A percentile compares a stretch with the other conserved stretches of the same genome.
These are phyloP conservation scores for Anastrepha obliqua DNA, from an alignment of 1,140 invertebrate species.

Conservation along the genomic window DNA sequence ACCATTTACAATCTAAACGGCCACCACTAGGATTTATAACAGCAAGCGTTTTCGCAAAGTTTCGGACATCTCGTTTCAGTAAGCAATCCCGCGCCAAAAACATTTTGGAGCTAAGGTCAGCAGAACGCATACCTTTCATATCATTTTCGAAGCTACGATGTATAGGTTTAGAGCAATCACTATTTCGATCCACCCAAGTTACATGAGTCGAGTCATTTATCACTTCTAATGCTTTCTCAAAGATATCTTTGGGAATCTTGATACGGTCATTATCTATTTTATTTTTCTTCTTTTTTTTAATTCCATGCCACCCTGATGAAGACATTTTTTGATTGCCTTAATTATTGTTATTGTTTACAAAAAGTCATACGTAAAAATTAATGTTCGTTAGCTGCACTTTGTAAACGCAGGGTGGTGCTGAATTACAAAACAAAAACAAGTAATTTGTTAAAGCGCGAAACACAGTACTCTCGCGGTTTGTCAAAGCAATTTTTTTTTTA, in stretches of 20 bases:
- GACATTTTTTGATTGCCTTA: background rate
- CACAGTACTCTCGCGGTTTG: too few species aligned
- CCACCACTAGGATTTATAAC: background rate
- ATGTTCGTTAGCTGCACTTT: too few species aligned
- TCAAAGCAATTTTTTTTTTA: too few species aligned
- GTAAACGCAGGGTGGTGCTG: too few species aligned
- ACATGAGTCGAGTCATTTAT: constrained; percentile 57
- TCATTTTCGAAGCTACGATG: constrained; percentile 19
- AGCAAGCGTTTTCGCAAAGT: constrained; percentile 57
- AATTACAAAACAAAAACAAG: too few species aligned
- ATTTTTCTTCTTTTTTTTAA: background rate
- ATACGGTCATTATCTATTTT: background rate
- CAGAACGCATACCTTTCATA: background rate
- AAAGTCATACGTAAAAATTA: too few species aligned
- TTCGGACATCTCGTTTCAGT: constrained; percentile 58
- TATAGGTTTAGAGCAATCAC: constrained; percentile 59
- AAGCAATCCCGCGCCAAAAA: constrained; percentile 56
- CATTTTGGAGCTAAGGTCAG: constrained; percentile 57
- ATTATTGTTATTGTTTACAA: background rate
- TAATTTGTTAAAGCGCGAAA: too few species aligned
- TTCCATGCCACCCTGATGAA: background rate
- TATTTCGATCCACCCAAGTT: constrained; percentile 62
- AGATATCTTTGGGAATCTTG: constrained; percentile 59
- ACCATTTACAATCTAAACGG: background rate
- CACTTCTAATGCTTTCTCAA: constrained; percentile 59